These are phyloP conservation scores for Liposcelis brunnea DNA, from an alignment of 2,888 invertebrate species.

Conservation along the genomic window DNA sequence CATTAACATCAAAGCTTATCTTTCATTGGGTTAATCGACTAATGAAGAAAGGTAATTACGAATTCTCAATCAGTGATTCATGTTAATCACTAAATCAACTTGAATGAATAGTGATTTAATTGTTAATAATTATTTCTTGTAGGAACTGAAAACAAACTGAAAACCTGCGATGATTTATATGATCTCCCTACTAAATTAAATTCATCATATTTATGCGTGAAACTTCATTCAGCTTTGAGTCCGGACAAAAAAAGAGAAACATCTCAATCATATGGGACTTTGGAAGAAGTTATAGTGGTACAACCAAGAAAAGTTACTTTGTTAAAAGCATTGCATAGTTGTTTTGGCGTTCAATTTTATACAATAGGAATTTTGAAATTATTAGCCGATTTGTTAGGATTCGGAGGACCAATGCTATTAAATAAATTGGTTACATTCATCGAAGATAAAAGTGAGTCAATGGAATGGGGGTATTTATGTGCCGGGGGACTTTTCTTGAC, in stretches of 20 bases:
- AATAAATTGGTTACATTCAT: constrained; percentile 65
- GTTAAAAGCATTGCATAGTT: constrained; percentile 48
- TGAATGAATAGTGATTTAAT: neutral
- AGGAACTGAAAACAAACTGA: constrained; percentile 50
- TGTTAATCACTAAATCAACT: neutral
- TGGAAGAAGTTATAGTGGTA: neutral
- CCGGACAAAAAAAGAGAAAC: constrained; percentile 10
- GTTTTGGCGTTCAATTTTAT: constrained; percentile 70
- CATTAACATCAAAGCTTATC: constrained; percentile 51
- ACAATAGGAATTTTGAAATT: constrained; percentile 68
- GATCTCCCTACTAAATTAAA: constrained; percentile 54
- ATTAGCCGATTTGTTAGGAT: constrained; percentile 63
- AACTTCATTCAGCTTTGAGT: constrained; percentile 37
- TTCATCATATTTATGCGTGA: constrained; percentile 40
- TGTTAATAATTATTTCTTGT: neutral
- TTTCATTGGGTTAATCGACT: constrained; percentile 80
- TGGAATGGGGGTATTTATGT: constrained; percentile 43
- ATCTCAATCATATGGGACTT: neutral
- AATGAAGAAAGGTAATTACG: constrained; percentile 49
- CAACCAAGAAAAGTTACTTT: constrained; percentile 29
- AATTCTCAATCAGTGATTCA: neutral
- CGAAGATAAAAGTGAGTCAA: constrained; percentile 48
- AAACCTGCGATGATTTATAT: constrained; percentile 62
- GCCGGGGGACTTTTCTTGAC: constrained; percentile 46
- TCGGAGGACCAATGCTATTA: constrained; percentile 77